Percentiles rank a stretch among this genome's conserved stretches.
phyloP scores from a whole-genome alignment of 2,888 invertebrate species.

The Caenorhabditis japonica region DNA sequence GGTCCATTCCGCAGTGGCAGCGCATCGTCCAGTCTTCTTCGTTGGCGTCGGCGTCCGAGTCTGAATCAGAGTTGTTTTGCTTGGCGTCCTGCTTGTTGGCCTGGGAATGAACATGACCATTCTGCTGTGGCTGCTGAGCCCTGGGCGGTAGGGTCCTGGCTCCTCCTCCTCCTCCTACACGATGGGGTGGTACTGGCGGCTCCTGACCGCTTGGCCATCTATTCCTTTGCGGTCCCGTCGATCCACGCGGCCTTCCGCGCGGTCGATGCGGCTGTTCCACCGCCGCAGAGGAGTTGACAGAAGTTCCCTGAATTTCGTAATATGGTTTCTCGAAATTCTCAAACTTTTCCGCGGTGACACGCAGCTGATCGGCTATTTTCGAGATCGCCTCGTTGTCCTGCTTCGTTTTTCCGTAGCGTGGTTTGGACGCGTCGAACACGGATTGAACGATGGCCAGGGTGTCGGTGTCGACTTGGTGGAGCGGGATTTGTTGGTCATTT shows the following conservation, averaged over 20 bases:
- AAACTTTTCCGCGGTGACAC: slow-evolving; percentile 19
- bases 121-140: background rate
- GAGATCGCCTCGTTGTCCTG: slow-evolving; percentile 44
- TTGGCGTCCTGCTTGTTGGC: background rate
- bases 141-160: slow-evolving; percentile 37
- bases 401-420: slow-evolving; percentile 19
- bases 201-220: slow-evolving; percentile 13
- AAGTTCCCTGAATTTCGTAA: too few relatives aligned
- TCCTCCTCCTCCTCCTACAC: slow-evolving; percentile 32
- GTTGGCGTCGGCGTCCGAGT: slow-evolving; percentile 42
- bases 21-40: slow-evolving; percentile 41
- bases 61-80: slow-evolving; percentile 24
- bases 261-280: slow-evolving; percentile 13
- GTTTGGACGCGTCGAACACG: slow-evolving; percentile 20
- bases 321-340: background rate
- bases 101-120: too few relatives aligned
- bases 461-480: slow-evolving; percentile 9
- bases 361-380: slow-evolving; percentile 29
- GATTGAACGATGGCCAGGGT: slow-evolving; percentile 31
- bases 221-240: slow-evolving; percentile 3
- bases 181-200: slow-evolving; percentile 14
- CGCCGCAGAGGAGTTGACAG: too few relatives aligned
- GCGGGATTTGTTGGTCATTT: slow-evolving; percentile 24
- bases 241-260: slow-evolving; percentile 40
- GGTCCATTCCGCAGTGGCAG: slow-evolving; percentile 49